phyloP scores from a whole-genome alignment of 2,113 vertebrate species.

The Erythrolamprus reginae region DNA sequence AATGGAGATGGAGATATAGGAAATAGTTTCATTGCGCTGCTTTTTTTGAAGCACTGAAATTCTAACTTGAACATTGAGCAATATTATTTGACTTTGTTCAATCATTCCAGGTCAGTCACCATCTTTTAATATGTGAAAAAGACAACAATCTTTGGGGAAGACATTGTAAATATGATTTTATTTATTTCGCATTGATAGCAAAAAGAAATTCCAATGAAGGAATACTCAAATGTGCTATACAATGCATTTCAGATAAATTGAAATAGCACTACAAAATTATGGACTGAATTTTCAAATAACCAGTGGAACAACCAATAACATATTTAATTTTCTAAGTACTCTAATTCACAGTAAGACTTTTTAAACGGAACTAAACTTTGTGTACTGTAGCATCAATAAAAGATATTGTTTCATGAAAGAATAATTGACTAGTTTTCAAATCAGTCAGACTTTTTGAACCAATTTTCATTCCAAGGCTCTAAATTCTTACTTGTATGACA shows the following conservation, averaged over 20 bases:
- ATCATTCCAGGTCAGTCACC: neutral
- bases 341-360: neutral
- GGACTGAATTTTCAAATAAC: neutral
- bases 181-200: neutral
- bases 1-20: neutral
- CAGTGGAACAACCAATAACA: neutral
- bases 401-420: neutral
- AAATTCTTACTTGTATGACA: neutral
- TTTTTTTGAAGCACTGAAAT: neutral
- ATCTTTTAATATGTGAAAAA: neutral
- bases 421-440: neutral
- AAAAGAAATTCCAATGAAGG: constrained; percentile 24
- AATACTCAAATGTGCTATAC: neutral
- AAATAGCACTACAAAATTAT: constrained; percentile 5
- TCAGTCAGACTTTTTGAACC: neutral
- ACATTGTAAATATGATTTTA: constrained; percentile 12
- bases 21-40: neutral
- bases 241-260: neutral
- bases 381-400: neutral
- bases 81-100: neutral
- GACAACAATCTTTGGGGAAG: constrained; percentile 37
- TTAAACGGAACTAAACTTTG: neutral
- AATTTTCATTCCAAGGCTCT: neutral
- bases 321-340: neutral
- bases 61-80: neutral